phyloP scores from a whole-genome alignment of 2,797 vertebrate species.

The Eulemur coronatus region DNA sequence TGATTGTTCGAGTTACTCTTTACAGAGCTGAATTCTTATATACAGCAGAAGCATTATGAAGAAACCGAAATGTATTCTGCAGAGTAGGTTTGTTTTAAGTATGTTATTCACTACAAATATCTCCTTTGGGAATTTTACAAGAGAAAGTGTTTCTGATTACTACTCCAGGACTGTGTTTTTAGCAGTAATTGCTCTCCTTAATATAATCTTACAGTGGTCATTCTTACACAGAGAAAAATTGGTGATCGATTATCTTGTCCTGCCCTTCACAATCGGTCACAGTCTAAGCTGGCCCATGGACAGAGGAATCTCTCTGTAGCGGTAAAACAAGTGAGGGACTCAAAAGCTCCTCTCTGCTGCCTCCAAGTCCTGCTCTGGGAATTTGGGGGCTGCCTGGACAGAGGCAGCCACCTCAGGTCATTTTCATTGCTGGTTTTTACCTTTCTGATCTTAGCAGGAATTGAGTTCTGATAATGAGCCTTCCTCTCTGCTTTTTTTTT shows the following conservation, averaged over 20 bases:
- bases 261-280: neutral
- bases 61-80: constrained; percentile 17
- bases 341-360: neutral
- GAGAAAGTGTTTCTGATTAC: constrained; percentile 42
- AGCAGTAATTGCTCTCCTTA: constrained; percentile 33
- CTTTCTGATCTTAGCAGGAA: neutral
- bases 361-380: neutral
- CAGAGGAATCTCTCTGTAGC: neutral
- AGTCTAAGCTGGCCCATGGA: neutral
- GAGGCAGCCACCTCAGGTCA: neutral
- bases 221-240: constrained; percentile 34
- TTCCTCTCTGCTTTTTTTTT: neutral
- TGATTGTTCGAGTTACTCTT: constrained; percentile 52
- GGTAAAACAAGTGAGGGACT: neutral
- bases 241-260: constrained; percentile 19
- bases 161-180: constrained; percentile 33
- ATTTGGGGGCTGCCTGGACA: neutral
- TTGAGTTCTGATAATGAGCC: neutral
- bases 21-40: constrained; percentile 43
- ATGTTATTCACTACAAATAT: constrained; percentile 30
- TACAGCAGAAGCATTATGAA: constrained; percentile 40
- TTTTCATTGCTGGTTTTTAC: neutral
- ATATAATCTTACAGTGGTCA: constrained; percentile 43
- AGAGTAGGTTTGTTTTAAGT: constrained; percentile 48
- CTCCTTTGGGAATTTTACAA: constrained; percentile 26